A percentile compares a stretch with the other conserved stretches of the same genome.
phyloP scores from a whole-genome alignment of 2,888 invertebrate species.

The Villa cingulata region DNA sequence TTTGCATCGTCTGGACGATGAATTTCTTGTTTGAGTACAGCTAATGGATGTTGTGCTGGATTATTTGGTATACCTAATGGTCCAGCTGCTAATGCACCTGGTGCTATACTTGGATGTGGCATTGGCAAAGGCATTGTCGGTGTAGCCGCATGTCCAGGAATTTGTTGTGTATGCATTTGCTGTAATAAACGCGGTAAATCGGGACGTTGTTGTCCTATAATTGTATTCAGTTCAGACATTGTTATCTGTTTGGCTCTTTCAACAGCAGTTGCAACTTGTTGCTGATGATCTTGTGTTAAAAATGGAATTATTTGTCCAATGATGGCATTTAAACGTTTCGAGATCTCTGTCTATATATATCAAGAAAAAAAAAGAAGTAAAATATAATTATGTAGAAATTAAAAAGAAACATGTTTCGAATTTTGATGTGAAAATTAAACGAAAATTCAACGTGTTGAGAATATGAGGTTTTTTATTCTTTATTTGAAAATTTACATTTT shows the following conservation, averaged over 20 bases:
- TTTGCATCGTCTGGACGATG: conserved; percentile 64
- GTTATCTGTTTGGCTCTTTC: conserved; percentile 92
- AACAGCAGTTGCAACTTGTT: conserved; percentile 84
- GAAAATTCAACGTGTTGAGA: no score
- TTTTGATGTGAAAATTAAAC: no score
- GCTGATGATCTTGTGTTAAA: conserved; percentile 81
- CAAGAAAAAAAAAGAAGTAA: no score
- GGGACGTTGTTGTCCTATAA: conserved; percentile 83
- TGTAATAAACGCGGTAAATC: conserved; percentile 71
- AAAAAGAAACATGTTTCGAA: no score
- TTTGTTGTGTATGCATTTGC: conserved; percentile 86
- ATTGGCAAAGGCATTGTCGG: conserved; percentile 55
- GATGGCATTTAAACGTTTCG: conserved; percentile 84
- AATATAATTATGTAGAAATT: no score
- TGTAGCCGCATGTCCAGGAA: conserved; percentile 55
- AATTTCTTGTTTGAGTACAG: conserved; percentile 66
- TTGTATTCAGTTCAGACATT: conserved; percentile 86
- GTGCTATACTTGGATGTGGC: conserved; percentile 48
- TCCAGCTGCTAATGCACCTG: conserved; percentile 40
- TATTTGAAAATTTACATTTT: no score
- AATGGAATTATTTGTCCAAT: conserved; percentile 89
- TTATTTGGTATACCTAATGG: conserved; percentile 48
- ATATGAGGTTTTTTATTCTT: no score
- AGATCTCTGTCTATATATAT: conserved; percentile 92
- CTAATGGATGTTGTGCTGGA: conserved; percentile 58